These are phyloP conservation scores for Aphidius gifuensis DNA, from an alignment of 1,140 invertebrate species.

Conservation along the genomic window DNA sequence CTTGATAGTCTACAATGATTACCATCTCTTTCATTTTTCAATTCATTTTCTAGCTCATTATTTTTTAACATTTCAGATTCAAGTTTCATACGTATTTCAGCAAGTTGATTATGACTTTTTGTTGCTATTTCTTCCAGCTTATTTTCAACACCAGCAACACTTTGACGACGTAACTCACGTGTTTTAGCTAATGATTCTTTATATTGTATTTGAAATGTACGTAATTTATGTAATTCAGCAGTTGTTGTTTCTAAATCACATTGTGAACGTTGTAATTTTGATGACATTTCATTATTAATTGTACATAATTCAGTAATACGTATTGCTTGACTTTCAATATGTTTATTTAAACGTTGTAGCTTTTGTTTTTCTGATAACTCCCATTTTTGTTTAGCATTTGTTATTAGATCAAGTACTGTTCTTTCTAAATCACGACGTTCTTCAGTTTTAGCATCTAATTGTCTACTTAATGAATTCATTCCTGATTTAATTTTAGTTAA, in stretches of 20 bases:
- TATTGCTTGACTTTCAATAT: constrained; percentile 58
- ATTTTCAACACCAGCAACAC: constrained; percentile 61
- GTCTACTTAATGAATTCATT: constrained; percentile 41
- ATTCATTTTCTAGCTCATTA: constrained; percentile 43
- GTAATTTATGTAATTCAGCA: constrained; percentile 51
- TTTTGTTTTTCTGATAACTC: constrained; percentile 59
- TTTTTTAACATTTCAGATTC: constrained; percentile 48
- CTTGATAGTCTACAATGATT: constrained; percentile 49
- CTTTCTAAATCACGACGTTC: constrained; percentile 58
- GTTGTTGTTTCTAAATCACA: constrained; percentile 53
- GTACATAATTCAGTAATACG: constrained; percentile 63
- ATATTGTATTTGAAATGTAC: constrained; percentile 48
- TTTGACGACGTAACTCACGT: constrained; percentile 61
- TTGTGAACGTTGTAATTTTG: constrained; percentile 54
- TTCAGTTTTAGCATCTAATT: constrained; percentile 57
- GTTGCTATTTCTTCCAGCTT: constrained; percentile 50
- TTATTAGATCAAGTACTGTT: constrained; percentile 59
- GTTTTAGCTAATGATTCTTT: constrained; percentile 65
- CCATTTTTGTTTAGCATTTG: constrained; percentile 61
- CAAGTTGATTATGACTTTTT: constrained; percentile 48
- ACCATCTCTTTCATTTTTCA: constrained; percentile 49
- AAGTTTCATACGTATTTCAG: constrained; percentile 47
- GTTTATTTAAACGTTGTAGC: constrained; percentile 56
- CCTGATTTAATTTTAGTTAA: constrained; percentile 51
- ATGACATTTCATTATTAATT: constrained; percentile 58